These are phyloP conservation scores for Botrylloides violaceus DNA, from an alignment of 23 tunicate genomes.

Conservation along the genomic window DNA sequence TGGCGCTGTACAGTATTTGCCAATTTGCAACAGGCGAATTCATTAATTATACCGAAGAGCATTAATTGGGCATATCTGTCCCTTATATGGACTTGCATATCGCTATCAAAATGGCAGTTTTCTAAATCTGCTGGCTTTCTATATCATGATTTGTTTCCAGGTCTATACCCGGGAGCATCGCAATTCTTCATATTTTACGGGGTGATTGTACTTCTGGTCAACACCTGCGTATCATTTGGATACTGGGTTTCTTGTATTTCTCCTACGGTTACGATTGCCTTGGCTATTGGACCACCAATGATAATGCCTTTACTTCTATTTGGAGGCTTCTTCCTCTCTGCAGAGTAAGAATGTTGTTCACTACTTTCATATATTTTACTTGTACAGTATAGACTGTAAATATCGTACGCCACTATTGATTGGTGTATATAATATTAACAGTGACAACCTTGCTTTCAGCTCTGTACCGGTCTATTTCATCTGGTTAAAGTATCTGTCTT, in stretches of 20 bases:
- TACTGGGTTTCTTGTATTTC: conserved; percentile 72
- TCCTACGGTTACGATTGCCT: conserved; percentile 43
- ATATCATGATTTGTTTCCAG: conserved; percentile 2
- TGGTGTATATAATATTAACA: too few species aligned
- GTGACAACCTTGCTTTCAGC: conserved; percentile 10
- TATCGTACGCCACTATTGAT: too few species aligned
- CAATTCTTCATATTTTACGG: conserved; percentile 56
- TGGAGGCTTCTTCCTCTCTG: conserved; percentile 65
- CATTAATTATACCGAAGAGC: too few species aligned
- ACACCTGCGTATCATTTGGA: conserved; percentile 73
- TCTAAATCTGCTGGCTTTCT: too few species aligned
- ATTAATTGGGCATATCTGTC: too few species aligned
- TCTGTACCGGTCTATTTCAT: conserved; percentile 44
- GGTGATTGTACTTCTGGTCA: conserved; percentile 29
- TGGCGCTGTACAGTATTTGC: too few species aligned
- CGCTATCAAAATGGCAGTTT: too few species aligned
- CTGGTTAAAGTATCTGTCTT: conserved; percentile 77
- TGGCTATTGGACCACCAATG: conserved; percentile 68
- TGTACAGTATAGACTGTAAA: too few species aligned
- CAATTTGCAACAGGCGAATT: too few species aligned
- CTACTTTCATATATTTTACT: too few species aligned
- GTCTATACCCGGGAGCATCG: conserved; percentile 58
- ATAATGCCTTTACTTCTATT: conserved; percentile 73
- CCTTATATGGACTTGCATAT: too few species aligned
- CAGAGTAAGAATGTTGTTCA: conserved; percentile 25